These are phyloP conservation scores for Denticeps clupeoides DNA, from an alignment of 2,797 vertebrate species.

Conservation along the genomic window DNA sequence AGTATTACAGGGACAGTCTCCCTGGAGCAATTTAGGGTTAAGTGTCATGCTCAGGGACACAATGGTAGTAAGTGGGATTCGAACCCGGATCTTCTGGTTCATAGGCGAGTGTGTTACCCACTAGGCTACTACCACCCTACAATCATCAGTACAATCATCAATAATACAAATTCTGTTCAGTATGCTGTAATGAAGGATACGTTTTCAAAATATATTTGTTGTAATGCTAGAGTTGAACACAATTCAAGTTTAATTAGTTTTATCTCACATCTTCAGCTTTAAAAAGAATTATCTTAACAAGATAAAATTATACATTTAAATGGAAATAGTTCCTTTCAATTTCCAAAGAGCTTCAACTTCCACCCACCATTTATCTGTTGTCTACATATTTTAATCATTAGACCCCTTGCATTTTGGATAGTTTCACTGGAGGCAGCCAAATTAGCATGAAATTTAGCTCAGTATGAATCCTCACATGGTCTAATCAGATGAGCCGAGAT, in stretches of 20 bases:
- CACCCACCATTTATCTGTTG: conserved; percentile 54
- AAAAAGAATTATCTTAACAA: conserved; percentile 34
- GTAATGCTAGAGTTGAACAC: conserved; percentile 26
- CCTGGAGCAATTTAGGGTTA: no score
- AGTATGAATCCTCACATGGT: conserved; percentile 50
- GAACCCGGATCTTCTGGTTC: no score
- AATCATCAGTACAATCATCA: no score
- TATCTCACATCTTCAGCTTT: conserved; percentile 38
- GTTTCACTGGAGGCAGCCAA: conserved; percentile 53
- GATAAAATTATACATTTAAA: conserved; percentile 57
- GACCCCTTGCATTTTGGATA: conserved; percentile 44
- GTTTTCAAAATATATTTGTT: no score
- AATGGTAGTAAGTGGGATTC: no score
- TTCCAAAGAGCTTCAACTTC: conserved; percentile 41
- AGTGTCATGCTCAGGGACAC: no score
- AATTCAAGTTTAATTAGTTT: conserved; percentile 55
- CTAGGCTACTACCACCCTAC: no score
- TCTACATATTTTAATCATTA: conserved; percentile 50
- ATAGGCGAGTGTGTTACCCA: no score
- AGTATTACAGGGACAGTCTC: no score
- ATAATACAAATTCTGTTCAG: no score
- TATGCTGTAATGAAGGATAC: no score
- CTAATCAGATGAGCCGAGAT: conserved; percentile 63
- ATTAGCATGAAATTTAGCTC: conserved; percentile 64
- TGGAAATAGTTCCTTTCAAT: no score